Evolutionary conservation across 2,797 vertebrate species (phyloP).

Genomic region (Cirrhinus molitorella): DNA sequence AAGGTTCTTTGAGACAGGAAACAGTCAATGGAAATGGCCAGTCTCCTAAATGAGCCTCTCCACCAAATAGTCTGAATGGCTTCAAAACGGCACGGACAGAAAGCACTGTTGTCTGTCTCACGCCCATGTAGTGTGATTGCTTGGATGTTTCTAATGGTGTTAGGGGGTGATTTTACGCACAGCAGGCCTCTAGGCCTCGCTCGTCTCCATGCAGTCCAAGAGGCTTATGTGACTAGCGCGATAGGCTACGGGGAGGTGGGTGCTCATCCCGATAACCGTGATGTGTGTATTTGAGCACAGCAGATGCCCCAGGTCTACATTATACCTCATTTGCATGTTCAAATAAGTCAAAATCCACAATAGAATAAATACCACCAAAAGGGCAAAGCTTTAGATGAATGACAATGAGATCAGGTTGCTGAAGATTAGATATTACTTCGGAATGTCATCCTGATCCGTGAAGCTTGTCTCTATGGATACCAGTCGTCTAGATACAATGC

Average conservation of each 20-base stretch:
- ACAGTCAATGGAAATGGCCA: slow-evolving; percentile 31
- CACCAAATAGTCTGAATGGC: slow-evolving; percentile 51
- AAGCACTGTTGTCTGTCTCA: slow-evolving; percentile 57
- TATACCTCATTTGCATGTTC: slow-evolving; percentile 73
- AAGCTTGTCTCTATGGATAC: slow-evolving; percentile 49
- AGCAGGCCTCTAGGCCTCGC: slow-evolving; percentile 68
- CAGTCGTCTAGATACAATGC: slow-evolving; percentile 38
- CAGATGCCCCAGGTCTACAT: slow-evolving; percentile 51
- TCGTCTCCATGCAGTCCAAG: slow-evolving; percentile 68
- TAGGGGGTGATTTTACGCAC: slow-evolving; percentile 72
- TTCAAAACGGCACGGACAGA: slow-evolving; percentile 52
- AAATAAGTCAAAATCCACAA: slow-evolving; percentile 74
- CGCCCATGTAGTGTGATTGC: slow-evolving; percentile 56
- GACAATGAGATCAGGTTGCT: slow-evolving; percentile 69
- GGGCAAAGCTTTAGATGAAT: slow-evolving; percentile 67
- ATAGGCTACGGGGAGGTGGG: slow-evolving; percentile 42
- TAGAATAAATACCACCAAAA: slow-evolving; percentile 72
- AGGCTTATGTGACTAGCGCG: slow-evolving; percentile 64
- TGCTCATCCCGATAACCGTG: slow-evolving; percentile 45
- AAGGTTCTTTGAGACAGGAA: slow-evolving; percentile 37
- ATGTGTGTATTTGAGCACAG: slow-evolving; percentile 59
- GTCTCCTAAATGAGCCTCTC: slow-evolving; percentile 33
- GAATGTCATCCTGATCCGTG: slow-evolving; percentile 40
- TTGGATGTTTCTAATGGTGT: slow-evolving; percentile 63
- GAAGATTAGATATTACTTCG: slow-evolving; percentile 63